Evolutionary conservation across 2,113 vertebrate genomes (phyloP).

Genomic region (Sceloporus tristichus): DNA sequence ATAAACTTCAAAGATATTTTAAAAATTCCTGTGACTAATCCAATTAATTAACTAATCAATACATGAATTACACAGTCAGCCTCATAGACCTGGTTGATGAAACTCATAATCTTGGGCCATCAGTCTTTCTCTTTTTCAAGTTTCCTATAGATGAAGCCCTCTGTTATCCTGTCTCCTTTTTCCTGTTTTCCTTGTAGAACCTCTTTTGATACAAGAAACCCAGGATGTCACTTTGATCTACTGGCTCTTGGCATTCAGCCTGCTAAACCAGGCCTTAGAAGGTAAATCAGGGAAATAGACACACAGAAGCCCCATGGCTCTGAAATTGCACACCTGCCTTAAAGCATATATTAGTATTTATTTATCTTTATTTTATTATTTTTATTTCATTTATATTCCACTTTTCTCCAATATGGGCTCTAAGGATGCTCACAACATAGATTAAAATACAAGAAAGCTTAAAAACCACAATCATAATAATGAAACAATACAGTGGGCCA

Average conservation of each 20-base stretch:
- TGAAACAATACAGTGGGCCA: background rate
- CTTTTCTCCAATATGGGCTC: too few species aligned
- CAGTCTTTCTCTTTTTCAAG: background rate
- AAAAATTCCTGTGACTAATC: background rate
- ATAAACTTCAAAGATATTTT: background rate
- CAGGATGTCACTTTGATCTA: too few species aligned
- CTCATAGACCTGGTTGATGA: background rate
- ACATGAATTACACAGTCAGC: background rate
- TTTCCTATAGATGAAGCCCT: background rate
- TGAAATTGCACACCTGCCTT: background rate
- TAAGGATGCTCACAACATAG: too few species aligned
- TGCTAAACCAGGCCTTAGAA: background rate
- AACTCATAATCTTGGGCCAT: background rate
- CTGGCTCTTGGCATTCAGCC: background rate
- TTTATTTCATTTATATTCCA: too few species aligned
- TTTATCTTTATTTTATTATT: too few species aligned
- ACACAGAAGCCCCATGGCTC: background rate
- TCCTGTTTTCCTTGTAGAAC: background rate
- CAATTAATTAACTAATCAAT: background rate
- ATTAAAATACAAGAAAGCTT: too few species aligned
- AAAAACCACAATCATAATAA: too few species aligned
- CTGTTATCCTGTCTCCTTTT: background rate
- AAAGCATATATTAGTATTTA: background rate
- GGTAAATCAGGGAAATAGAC: background rate
- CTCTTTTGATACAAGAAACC: background rate